phyloP scores from a whole-genome alignment of 2,113 vertebrate genomes.

The Thymallus thymallus region DNA sequence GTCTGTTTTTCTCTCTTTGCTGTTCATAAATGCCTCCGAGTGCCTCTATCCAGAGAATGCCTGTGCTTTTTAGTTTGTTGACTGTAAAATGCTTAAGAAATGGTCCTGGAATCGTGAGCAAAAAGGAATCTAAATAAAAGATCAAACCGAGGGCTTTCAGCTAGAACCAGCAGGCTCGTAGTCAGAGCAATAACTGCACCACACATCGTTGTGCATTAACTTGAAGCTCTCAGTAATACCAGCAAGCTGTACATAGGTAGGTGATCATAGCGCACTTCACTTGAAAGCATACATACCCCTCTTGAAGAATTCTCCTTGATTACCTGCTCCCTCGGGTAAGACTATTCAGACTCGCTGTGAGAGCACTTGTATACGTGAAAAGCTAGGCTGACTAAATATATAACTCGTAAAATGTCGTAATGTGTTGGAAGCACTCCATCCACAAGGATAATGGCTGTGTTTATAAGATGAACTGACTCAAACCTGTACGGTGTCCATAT shows the following conservation, averaged over 20 bases:
- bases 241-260: neutral
- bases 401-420: too few species aligned
- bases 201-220: slow-evolving; percentile 59
- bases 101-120: slow-evolving; percentile 71
- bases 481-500: too few species aligned
- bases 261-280: neutral
- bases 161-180: slow-evolving; percentile 64
- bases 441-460: too few species aligned
- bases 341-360: too few species aligned
- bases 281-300: neutral
- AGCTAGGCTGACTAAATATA: too few species aligned
- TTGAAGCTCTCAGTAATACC: slow-evolving; percentile 34
- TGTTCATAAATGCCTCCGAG: neutral
- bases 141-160: slow-evolving; percentile 60
- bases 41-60: slow-evolving; percentile 1
- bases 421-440: too few species aligned
- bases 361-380: too few species aligned
- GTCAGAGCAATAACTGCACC: slow-evolving; percentile 69
- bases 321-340: too few species aligned
- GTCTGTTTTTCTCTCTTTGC: neutral
- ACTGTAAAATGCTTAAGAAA: slow-evolving; percentile 65
- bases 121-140: slow-evolving; percentile 76
- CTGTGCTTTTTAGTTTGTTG: slow-evolving; percentile 47
- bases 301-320: too few species aligned
- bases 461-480: too few species aligned